Evolutionary conservation across 2,113 vertebrate species (phyloP).

Genomic region (Cheirogaleus medius): DNA sequence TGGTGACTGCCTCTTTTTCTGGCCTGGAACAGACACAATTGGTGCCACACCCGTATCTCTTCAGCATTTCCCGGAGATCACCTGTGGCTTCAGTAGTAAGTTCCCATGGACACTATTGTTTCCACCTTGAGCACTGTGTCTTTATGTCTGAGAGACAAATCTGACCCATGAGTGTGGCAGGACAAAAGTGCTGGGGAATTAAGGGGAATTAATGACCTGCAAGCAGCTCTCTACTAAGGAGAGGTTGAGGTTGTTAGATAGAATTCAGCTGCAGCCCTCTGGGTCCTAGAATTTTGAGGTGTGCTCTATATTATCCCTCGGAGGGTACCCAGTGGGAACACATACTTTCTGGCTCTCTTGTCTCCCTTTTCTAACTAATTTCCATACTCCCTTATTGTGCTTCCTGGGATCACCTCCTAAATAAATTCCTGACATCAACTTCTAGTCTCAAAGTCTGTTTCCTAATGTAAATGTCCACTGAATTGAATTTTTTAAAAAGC

Average conservation of each 20-base stretch:
- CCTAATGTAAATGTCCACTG: not conserved
- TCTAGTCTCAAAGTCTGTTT: not conserved
- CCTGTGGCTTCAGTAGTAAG: not conserved
- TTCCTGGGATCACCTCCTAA: not conserved
- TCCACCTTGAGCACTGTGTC: not conserved
- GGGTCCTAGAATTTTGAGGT: not conserved
- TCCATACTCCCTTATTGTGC: not conserved
- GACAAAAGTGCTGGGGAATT: not conserved
- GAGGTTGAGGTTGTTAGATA: not conserved
- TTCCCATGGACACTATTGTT: not conserved
- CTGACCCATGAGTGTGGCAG: not conserved
- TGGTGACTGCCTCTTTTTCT: not conserved
- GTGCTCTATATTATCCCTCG: rapidly evolving
- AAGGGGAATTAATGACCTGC: not conserved
- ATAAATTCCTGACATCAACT: not conserved
- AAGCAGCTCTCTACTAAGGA: not conserved
- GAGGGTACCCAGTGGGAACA: not conserved
- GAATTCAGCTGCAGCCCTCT: not conserved
- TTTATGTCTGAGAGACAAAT: not conserved
- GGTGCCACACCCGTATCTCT: rapidly evolving
- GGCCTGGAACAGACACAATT: not conserved
- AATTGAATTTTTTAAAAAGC: not conserved
- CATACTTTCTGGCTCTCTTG: not conserved
- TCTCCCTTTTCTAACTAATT: not conserved
- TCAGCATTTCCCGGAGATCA: not conserved